A percentile compares a stretch with the other conserved stretches of the same genome.
phyloP scores from a whole-genome alignment of 2,113 vertebrate genomes.

The Amphilophus citrinellus region DNA sequence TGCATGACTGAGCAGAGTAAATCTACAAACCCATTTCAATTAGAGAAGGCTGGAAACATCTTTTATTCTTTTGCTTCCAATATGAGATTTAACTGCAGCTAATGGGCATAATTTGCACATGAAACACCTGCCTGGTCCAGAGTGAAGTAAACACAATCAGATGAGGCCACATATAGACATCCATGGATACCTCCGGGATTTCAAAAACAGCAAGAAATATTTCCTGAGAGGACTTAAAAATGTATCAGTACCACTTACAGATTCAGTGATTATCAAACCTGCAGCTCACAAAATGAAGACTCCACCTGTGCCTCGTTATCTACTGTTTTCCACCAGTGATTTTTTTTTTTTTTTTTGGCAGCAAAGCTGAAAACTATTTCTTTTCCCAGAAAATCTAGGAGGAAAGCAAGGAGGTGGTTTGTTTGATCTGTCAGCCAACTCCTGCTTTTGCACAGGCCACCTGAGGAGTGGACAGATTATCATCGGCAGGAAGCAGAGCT shows the following conservation, averaged over 20 bases:
- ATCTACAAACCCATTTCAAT: conserved; percentile 12
- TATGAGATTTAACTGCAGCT: conserved; percentile 28
- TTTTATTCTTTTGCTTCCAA: not conserved
- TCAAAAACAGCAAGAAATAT: not conserved
- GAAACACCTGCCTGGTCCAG: not conserved
- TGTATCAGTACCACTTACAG: not conserved
- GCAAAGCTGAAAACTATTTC: conserved; percentile 16
- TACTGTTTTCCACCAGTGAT: not conserved
- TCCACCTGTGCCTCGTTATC: not conserved
- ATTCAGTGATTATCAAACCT: conserved; percentile 28
- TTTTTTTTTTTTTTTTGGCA: not conserved
- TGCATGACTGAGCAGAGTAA: not conserved
- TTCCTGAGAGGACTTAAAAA: not conserved
- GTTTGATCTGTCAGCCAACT: conserved; percentile 40
- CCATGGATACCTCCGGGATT: not conserved
- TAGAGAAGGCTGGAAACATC: not conserved
- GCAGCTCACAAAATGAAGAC: conserved; percentile 27
- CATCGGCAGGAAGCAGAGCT: conserved; percentile 41
- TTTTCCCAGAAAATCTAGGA: conserved; percentile 8
- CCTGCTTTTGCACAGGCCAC: conserved; percentile 38
- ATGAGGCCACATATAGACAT: conserved; percentile 2
- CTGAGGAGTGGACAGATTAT: conserved; percentile 54
- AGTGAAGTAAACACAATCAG: not conserved
- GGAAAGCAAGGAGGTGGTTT: not conserved
- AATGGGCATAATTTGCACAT: conserved; percentile 36